Evolutionary conservation across 2,797 vertebrate species (phyloP), one percentile per base, ranked within the genome.

Genomic region (Rallus crepitans): DNA sequence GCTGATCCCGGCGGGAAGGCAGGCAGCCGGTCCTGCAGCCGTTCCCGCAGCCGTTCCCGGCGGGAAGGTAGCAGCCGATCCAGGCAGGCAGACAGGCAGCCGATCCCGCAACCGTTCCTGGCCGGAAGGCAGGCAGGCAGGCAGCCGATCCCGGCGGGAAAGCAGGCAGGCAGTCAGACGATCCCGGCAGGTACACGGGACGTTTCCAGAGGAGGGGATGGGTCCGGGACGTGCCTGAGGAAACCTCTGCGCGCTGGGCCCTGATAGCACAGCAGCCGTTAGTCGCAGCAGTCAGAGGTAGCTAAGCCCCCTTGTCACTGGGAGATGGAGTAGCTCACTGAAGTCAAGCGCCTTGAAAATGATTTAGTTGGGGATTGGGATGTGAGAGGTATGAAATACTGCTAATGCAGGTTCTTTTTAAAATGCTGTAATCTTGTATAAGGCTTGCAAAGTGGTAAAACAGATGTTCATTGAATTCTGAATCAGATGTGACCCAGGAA

Each of bases 281-380:
- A 1, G 45, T 0, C 2, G 6, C 69, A 39, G 55, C 16, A 8
- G 25, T 4, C 4, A 5, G 52, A 3, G 50, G 1, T 19, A 1
- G 23, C 9, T 3, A 33, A 40, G 42, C 24, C 56, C 4, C 45
- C 3, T 3, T 1, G 4, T 6, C 18, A 11, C 42, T 9, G 2
- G 33, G 27, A 27, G 31, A 1, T 4, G 30, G n/a, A 37, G 2
- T 7, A 4, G 16, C 9, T 6, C 35, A 1, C 2, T 6, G 33
- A 11, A 12, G 9, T 15, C 57, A 1, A 3, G 21, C 3, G 40
- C 33, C 31, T 33, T 37, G 27, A 16, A 10, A 30, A 17, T 8
- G 2, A 2, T 27, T n/a, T 1, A 40, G 13, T 35, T 30, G 1
- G 0, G 18, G 56, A 2, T 17, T 16, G 47, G 61, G n/a, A 15